Evolutionary conservation across 1,140 invertebrate species (phyloP).

Genomic region (Andrena cerasifolii): DNA sequence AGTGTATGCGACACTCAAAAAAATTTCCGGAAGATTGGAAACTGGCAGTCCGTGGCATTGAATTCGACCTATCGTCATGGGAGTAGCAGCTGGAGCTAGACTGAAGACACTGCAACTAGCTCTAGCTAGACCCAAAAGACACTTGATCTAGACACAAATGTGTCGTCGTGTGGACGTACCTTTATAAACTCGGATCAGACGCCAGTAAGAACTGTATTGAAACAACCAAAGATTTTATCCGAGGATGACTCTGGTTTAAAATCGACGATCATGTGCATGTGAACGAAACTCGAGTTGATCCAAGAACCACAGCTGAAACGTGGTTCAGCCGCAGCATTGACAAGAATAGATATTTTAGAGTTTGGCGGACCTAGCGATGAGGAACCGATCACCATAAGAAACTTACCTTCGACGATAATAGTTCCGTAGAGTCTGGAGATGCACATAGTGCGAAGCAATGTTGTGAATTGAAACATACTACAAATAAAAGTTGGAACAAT

Average conservation of each 20-base stretch:
- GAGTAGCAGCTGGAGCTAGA: too few species aligned
- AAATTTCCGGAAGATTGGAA: too few species aligned
- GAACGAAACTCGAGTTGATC: slow-evolving; percentile 56
- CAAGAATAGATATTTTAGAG: slow-evolving; percentile 60
- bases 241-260: slow-evolving; percentile 56
- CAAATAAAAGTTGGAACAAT: not conserved
- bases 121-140: too few species aligned
- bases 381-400: slow-evolving; percentile 46
- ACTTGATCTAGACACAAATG: too few species aligned
- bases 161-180: too few species aligned
- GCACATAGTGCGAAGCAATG: not conserved
- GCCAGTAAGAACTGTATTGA: slow-evolving; percentile 77
- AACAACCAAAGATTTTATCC: slow-evolving; percentile 59
- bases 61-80: too few species aligned
- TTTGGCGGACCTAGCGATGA: slow-evolving; percentile 34
- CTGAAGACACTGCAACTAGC: too few species aligned
- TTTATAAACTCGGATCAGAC: slow-evolving; percentile 76
- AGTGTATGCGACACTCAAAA: too few species aligned
- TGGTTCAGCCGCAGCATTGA: slow-evolving; percentile 50
- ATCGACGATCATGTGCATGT: slow-evolving; percentile 59
- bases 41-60: too few species aligned
- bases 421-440: slow-evolving; percentile 7
- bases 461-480: too few species aligned
- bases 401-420: slow-evolving; percentile 69
- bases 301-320: slow-evolving; percentile 49